Evolutionary conservation across 1,140 invertebrate species (phyloP).

Genomic region (Trichoplusia ni): DNA sequence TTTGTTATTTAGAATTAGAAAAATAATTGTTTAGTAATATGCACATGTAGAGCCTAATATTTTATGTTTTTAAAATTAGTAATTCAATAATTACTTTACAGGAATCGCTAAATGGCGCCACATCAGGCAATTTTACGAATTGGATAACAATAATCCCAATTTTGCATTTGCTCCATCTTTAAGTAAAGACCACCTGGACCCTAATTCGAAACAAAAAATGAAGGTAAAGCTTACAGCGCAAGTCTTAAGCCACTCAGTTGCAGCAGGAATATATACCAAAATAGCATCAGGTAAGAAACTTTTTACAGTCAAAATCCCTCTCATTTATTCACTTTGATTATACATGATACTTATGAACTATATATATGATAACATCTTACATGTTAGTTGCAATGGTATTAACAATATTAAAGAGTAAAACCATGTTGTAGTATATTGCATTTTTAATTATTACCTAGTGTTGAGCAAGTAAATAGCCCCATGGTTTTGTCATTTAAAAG

Average conservation of each 20-base stretch:
- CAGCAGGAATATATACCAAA: neutral
- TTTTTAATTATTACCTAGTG: too few relatives aligned
- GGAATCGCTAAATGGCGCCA: conserved; percentile 2
- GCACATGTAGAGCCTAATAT: too few relatives aligned
- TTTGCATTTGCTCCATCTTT: neutral
- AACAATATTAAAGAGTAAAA: too few relatives aligned
- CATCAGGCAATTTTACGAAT: neutral
- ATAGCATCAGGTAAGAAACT: too few relatives aligned
- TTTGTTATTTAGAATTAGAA: neutral
- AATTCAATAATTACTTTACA: neutral
- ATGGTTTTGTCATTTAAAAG: too few relatives aligned
- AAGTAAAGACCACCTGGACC: neutral
- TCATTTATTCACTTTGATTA: too few relatives aligned
- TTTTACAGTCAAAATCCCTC: too few relatives aligned
- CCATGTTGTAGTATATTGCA: too few relatives aligned
- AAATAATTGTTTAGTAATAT: neutral
- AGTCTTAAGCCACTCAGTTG: conserved; percentile 1
- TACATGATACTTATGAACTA: too few relatives aligned
- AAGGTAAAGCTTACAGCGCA: neutral
- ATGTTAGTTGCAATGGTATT: too few relatives aligned
- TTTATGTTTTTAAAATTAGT: neutral
- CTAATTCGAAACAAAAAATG: conserved; percentile 4
- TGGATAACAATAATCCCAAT: neutral
- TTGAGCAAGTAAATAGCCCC: too few relatives aligned
- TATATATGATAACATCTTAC: too few relatives aligned